These are phyloP conservation scores for Athalia rosae DNA, from an alignment of 2,888 invertebrate genomes.

Conservation along the genomic window DNA sequence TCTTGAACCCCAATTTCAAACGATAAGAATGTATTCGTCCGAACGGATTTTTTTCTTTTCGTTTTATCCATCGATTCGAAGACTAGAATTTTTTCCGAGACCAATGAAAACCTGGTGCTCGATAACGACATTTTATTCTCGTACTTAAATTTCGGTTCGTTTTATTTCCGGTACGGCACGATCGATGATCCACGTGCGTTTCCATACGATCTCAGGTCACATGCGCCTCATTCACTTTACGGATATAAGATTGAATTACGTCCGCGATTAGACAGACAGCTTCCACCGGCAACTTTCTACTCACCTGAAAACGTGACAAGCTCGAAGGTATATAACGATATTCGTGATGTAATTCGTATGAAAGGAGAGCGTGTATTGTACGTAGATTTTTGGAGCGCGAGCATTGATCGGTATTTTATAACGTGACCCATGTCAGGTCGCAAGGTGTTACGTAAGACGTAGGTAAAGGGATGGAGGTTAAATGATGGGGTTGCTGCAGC, in stretches of 20 bases:
- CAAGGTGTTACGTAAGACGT: slow-evolving; percentile 39
- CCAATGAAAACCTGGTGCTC: neutral
- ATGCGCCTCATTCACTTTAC: slow-evolving; percentile 17
- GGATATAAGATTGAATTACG: slow-evolving; percentile 23
- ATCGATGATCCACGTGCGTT: neutral
- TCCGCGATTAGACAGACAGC: neutral
- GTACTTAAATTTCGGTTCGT: neutral
- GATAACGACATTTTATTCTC: neutral
- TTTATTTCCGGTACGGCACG: neutral
- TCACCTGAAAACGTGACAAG: neutral
- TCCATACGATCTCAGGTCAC: neutral
- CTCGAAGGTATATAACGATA: neutral
- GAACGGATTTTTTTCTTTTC: too few species aligned
- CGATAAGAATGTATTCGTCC: neutral
- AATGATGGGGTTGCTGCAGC: neutral
- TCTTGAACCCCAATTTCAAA: neutral
- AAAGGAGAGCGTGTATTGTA: slow-evolving; percentile 36
- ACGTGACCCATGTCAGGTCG: slow-evolving; percentile 39
- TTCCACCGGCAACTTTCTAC: slow-evolving; percentile 19
- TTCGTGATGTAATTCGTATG: slow-evolving; percentile 16
- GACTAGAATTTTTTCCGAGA: too few species aligned
- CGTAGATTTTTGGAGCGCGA: neutral
- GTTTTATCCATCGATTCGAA: too few species aligned
- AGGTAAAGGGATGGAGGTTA: neutral
- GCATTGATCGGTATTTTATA: slow-evolving; percentile 43